Percentiles rank a stretch among this genome's conserved stretches.
phyloP scores from a whole-genome alignment of 2,797 vertebrate genomes.

The Pseudomugil tenellus region DNA sequence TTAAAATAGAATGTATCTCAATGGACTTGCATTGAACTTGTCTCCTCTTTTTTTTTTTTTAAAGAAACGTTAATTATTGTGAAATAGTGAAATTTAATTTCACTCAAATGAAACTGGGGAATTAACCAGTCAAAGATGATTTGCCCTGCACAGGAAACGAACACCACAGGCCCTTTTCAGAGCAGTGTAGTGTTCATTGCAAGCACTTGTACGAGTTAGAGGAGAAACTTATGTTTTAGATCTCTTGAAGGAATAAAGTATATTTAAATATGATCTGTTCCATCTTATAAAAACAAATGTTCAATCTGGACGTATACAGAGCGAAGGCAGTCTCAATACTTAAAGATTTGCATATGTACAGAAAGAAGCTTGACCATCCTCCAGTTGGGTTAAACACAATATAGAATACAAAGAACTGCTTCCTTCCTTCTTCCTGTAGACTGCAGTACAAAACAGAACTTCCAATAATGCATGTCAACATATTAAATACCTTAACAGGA shows the following conservation, averaged over 20 bases:
- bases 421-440: conserved; percentile 4
- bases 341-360: no score
- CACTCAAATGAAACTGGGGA: neutral
- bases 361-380: neutral
- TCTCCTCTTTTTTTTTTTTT: neutral
- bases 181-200: neutral
- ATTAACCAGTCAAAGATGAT: neutral
- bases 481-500: conserved; percentile 16
- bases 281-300: neutral
- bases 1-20: neutral
- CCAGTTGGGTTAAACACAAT: neutral
- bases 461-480: conserved; percentile 48
- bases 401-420: neutral
- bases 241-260: neutral
- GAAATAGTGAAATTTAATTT: neutral
- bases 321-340: no score
- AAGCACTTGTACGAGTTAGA: neutral
- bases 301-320: no score
- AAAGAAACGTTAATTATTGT: neutral
- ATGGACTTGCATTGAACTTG: neutral
- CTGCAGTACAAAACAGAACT: conserved; percentile 34
- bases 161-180: neutral
- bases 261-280: neutral
- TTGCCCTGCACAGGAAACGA: neutral
- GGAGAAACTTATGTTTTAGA: neutral